Conservation (phyloP, 2,113 vertebrate genomes). For the Misgurnus mizolepis region DNA sequence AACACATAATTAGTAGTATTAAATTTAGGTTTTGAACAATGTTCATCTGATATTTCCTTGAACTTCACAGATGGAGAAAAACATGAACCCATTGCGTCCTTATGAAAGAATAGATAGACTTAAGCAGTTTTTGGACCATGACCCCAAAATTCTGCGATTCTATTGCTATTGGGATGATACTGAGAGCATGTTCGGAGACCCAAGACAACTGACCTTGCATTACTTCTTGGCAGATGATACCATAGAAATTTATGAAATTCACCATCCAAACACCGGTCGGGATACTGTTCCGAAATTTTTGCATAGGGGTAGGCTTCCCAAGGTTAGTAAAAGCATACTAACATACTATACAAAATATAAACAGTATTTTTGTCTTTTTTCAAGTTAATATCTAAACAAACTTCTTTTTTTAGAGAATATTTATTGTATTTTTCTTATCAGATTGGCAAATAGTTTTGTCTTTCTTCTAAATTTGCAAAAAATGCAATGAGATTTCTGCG, state of each 20-base stretch:
- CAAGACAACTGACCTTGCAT: constrained; percentile 79
- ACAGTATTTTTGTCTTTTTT: no score
- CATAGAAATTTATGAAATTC: constrained; percentile 82
- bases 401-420: no score
- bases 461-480: no score
- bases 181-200: constrained; percentile 65
- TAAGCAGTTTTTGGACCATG: constrained; percentile 83
- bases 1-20: neutral
- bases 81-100: constrained; percentile 77
- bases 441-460: no score
- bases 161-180: constrained; percentile 86
- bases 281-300: constrained; percentile 78
- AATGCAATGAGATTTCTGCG: no score
- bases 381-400: no score
- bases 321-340: constrained; percentile 72
- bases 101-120: constrained; percentile 80
- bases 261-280: constrained; percentile 77
- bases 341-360: neutral
- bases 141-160: constrained; percentile 85
- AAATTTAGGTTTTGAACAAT: neutral
- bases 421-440: no score
- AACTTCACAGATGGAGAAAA: constrained; percentile 69
- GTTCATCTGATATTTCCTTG: constrained; percentile 43
- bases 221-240: constrained; percentile 91
- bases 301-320: constrained; percentile 83